Conservation (phyloP, 1,140 invertebrate genomes). For the Drosophila setifemur region DNA sequence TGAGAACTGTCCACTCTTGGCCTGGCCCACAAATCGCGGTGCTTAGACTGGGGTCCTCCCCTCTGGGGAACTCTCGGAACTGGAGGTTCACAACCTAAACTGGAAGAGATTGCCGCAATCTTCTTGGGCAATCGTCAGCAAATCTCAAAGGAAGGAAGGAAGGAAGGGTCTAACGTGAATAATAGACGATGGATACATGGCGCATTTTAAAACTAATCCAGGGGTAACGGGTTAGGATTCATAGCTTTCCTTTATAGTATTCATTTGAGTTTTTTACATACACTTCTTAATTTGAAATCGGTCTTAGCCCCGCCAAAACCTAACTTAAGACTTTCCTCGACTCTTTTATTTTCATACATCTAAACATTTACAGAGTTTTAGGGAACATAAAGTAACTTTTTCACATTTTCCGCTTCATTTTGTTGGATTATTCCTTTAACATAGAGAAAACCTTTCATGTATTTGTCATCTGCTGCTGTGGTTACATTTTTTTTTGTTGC, state of each 20-base stretch:
- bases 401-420: neutral
- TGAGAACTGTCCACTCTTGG: slow-evolving; percentile 57
- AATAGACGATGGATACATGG: neutral
- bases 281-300: slow-evolving; percentile 53
- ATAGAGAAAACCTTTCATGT: slow-evolving; percentile 58
- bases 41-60: neutral
- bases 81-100: neutral
- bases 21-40: neutral
- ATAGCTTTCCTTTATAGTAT: slow-evolving; percentile 48
- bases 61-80: neutral
- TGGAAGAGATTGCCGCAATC: neutral
- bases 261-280: slow-evolving; percentile 61
- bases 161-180: slow-evolving; percentile 6
- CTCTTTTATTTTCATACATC: slow-evolving; percentile 49
- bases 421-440: slow-evolving; percentile 35
- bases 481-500: slow-evolving; percentile 24
- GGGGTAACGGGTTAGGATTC: slow-evolving; percentile 41
- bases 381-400: slow-evolving; percentile 51
- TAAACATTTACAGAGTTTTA: slow-evolving; percentile 74
- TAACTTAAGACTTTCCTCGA: slow-evolving; percentile 59
- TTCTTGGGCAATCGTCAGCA: slow-evolving; percentile 1
- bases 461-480: slow-evolving; percentile 47
- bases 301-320: slow-evolving; percentile 58
- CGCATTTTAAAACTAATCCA: slow-evolving; percentile 54
- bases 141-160: slow-evolving; percentile 11